phyloP scores from a whole-genome alignment of 2,888 invertebrate genomes.

The Acrobasis consociella region DNA sequence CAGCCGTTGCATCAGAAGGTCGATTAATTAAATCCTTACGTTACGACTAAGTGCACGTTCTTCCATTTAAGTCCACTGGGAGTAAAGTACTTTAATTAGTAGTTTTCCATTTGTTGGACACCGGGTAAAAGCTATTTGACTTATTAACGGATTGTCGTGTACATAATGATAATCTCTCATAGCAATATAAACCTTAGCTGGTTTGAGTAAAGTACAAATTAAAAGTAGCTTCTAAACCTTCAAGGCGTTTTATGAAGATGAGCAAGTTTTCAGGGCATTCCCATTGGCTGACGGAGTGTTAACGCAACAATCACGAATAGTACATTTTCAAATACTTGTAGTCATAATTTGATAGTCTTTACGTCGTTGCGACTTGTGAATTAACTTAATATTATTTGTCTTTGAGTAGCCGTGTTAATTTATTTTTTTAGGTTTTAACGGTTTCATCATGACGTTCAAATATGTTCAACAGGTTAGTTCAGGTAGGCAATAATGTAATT shows the following conservation, averaged over 20 bases:
- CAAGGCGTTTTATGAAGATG: conserved; percentile 57
- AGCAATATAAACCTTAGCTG: conserved; percentile 54
- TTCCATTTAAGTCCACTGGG: conserved; percentile 64
- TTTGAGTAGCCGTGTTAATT: conserved; percentile 70
- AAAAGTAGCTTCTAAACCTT: conserved; percentile 37
- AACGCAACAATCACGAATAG: conserved; percentile 73
- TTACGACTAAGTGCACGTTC: conserved; percentile 61
- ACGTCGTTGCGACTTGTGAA: conserved; percentile 69
- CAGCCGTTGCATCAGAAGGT: conserved; percentile 61
- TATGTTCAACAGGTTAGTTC: conserved; percentile 55
- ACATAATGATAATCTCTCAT: conserved; percentile 31
- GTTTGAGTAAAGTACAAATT: conserved; percentile 50
- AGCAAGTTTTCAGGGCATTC: conserved; percentile 60
- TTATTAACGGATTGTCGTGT: conserved; percentile 60
- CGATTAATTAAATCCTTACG: conserved; percentile 72
- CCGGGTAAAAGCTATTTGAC: conserved; percentile 73
- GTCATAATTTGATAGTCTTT: conserved; percentile 74
- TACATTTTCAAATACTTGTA: conserved; percentile 76
- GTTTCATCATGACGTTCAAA: conserved; percentile 75
- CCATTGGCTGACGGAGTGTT: conserved; percentile 68
- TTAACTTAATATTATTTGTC: conserved; percentile 74
- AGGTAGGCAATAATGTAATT: conserved; percentile 45
- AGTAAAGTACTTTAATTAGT: conserved; percentile 76
- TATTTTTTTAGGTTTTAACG: conserved; percentile 74
- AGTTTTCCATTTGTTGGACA: conserved; percentile 75